Evolutionary conservation across 1,140 invertebrate species (phyloP).

Genomic region (Zaprionus ghesquierei): DNA sequence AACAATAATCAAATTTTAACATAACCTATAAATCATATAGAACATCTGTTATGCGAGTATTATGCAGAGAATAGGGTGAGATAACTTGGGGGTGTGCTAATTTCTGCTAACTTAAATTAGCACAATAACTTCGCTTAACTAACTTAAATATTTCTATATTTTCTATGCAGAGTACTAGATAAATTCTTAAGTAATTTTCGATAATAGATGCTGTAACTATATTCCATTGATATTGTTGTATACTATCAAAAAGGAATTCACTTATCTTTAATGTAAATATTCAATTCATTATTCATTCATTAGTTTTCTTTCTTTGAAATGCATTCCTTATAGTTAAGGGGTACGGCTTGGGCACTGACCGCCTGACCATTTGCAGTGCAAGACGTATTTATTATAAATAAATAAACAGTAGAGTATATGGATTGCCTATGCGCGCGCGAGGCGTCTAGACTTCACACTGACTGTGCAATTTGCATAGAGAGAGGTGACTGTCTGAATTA

Average conservation of each 20-base stretch:
- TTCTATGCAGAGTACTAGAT: no score
- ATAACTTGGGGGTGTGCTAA: no score
- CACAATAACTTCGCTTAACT: no score
- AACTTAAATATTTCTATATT: no score
- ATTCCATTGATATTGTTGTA: no score
- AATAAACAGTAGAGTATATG: neutral
- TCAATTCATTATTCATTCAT: neutral
- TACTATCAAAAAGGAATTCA: no score
- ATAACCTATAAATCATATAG: neutral
- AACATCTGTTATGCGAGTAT: neutral
- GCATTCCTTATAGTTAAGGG: constrained; percentile 1
- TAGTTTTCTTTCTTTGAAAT: neutral
- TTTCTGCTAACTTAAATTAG: no score
- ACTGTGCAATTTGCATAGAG: constrained; percentile 52
- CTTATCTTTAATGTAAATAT: neutral
- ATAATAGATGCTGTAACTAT: no score
- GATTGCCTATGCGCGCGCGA: constrained; percentile 2
- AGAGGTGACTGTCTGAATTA: constrained; percentile 58
- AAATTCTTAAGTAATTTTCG: no score
- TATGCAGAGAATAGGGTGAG: neutral
- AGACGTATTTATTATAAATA: neutral
- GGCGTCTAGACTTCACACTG: constrained; percentile 4
- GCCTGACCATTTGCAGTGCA: neutral
- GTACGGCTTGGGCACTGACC: neutral
- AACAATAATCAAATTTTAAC: neutral